Conservation (phyloP, 2,888 invertebrate species). For the Hirtodrosophila trivittata region DNA sequence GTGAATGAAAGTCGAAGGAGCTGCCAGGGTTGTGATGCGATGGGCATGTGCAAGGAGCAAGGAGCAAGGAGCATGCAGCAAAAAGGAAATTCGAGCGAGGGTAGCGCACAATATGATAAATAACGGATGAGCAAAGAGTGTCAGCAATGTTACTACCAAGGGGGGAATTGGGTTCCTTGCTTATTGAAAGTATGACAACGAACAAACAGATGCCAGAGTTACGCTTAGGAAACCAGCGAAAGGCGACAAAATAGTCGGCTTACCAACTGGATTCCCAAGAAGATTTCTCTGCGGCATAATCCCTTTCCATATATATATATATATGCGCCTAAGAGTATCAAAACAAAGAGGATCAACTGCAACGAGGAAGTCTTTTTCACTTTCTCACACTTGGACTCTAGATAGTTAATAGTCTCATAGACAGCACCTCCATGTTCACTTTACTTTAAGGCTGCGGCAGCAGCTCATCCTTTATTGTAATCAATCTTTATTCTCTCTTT, state of each 20-base stretch:
- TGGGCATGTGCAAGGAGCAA: no score
- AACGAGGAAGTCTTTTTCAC: no score
- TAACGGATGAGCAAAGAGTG: slow-evolving; percentile 75
- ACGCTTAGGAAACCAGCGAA: slow-evolving; percentile 4
- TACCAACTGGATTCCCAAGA: background rate
- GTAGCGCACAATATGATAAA: slow-evolving; percentile 62
- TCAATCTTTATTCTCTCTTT: no score
- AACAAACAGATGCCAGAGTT: slow-evolving; percentile 42
- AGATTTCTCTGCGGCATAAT: background rate
- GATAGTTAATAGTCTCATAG: no score
- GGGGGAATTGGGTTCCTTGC: slow-evolving; percentile 46
- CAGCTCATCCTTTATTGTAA: no score
- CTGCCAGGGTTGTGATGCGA: background rate
- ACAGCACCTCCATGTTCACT: no score
- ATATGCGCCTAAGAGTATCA: no score
- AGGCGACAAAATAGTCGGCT: slow-evolving; percentile 39
- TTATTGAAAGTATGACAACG: slow-evolving; percentile 64
- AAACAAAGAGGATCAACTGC: no score
- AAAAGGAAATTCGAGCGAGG: slow-evolving; percentile 16
- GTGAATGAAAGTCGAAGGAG: slow-evolving; percentile 34
- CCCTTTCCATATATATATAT: background rate
- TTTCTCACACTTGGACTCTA: no score
- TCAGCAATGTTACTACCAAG: slow-evolving; percentile 37
- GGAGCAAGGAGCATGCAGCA: background rate
- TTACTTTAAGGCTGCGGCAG: no score